Base-by-base conservation (phyloP, 2,113 vertebrate genomes). In the Trichomycterus rosablanca region DNA sequence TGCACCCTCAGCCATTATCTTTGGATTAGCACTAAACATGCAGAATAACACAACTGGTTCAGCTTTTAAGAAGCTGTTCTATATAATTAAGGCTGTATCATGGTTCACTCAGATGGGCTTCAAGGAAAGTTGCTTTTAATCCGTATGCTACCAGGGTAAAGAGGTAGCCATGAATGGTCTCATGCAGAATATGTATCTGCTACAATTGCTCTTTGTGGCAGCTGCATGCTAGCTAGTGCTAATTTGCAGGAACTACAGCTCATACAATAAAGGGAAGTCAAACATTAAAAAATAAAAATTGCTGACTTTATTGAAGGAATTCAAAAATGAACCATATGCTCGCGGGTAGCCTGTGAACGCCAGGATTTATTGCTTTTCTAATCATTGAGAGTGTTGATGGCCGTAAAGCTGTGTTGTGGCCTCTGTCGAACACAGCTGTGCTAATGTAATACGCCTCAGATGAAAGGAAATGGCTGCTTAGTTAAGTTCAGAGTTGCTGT, bases 361-460 rank as follows among this genome's bases (percentile, higher is more conserved):
- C 71, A 66, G 71, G 57, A 75, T 60, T 64, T 66, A 20, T 69
- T 56, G 63, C 57, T 57, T 63, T 72, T 72, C 63, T 66, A 71
- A 71, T 71, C 58, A 71, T 57, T 18, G 37, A 14, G 58, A 62
- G 63, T 72, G 69, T 72, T 67, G 64, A 63, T 67, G 48, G 64
- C 59, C 55, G 67, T 64, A 62, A 61, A 55, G 10, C 28, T 63
- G 73, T 75, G 68, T 73, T 70, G 59, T 57, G 72, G 72, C 72
- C 55, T 75, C 61, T 75, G 71, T 70, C 52, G 72, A 72, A 74
- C 74, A 73, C 75, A 65, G 55, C 70, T 58, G 65, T 24, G 56
- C 69, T 78, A 80, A 76, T 83, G 74, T 74, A 57, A 78, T 76
- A 80, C 77, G 67, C 71, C 63, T 59, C 56, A 84, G 77, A 85